These are phyloP conservation scores for Pangasius krempfi DNA, from an alignment of 2,797 vertebrate genomes.

Conservation along the genomic window DNA sequence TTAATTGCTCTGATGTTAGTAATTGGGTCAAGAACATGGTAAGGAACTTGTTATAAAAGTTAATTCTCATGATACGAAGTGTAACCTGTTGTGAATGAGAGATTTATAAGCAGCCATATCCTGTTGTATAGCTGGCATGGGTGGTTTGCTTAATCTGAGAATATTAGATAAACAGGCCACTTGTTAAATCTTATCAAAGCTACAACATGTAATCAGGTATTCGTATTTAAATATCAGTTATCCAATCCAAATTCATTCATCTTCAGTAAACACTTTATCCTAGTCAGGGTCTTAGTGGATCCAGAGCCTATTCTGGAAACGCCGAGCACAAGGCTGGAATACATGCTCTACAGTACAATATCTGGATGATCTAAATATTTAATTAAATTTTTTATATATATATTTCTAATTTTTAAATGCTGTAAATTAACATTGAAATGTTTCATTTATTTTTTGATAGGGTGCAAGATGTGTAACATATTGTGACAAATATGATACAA, in stretches of 20 bases:
- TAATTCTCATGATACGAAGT: background rate
- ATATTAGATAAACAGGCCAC: no score
- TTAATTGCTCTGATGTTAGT: background rate
- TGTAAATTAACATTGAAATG: background rate
- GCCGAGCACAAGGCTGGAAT: background rate
- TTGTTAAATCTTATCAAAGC: background rate
- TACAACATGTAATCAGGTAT: background rate
- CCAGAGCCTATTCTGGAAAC: background rate
- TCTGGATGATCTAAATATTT: background rate
- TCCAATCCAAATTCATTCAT: background rate
- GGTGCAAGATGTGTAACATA: background rate
- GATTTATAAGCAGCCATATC: background rate
- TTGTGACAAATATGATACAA: background rate
- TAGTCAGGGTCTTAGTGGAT: background rate
- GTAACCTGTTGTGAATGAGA: background rate
- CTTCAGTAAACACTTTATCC: background rate
- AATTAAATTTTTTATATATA: no score
- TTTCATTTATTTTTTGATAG: background rate
- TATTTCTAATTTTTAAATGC: background rate
- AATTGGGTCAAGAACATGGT: background rate
- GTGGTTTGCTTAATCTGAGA: background rate
- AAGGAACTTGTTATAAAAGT: background rate
- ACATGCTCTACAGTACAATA: no score
- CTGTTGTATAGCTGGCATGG: background rate
- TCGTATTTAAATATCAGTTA: background rate